Conservation (phyloP, 1,140 invertebrate genomes). For the Brachionus koreanus region DNA sequence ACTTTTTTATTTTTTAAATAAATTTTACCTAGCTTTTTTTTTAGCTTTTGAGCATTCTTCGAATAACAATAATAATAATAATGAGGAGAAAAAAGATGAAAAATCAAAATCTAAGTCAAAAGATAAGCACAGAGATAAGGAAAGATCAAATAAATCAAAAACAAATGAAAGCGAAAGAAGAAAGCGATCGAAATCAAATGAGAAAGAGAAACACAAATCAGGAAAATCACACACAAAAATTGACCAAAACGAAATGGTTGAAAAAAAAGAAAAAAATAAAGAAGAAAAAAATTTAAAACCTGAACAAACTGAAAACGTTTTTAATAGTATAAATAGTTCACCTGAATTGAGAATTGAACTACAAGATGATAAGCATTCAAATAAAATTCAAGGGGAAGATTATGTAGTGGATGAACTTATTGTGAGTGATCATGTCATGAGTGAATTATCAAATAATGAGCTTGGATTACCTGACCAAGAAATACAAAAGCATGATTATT, state of each 20-base stretch:
- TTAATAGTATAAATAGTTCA: neutral
- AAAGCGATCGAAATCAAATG: neutral
- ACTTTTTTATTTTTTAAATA: neutral
- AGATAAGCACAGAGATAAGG: neutral
- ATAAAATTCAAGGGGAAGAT: neutral
- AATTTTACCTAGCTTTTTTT: neutral
- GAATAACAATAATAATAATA: conserved; percentile 21
- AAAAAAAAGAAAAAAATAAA: neutral
- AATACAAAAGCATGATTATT: neutral
- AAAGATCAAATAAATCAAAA: neutral
- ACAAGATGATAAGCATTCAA: neutral
- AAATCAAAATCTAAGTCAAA: neutral
- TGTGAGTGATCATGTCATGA: no score
- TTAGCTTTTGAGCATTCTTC: neutral
- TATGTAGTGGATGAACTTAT: neutral
- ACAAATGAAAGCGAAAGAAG: neutral
- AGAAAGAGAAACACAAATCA: neutral
- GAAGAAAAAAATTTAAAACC: neutral
- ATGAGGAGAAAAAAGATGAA: neutral
- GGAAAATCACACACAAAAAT: neutral
- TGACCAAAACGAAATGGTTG: neutral
- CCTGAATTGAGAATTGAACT: neutral
- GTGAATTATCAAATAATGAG: neutral
- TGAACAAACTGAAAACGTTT: neutral
- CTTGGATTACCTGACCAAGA: neutral